Base-by-base conservation (phyloP, 2,797 vertebrate genomes). In the Meda fulgida region DNA sequence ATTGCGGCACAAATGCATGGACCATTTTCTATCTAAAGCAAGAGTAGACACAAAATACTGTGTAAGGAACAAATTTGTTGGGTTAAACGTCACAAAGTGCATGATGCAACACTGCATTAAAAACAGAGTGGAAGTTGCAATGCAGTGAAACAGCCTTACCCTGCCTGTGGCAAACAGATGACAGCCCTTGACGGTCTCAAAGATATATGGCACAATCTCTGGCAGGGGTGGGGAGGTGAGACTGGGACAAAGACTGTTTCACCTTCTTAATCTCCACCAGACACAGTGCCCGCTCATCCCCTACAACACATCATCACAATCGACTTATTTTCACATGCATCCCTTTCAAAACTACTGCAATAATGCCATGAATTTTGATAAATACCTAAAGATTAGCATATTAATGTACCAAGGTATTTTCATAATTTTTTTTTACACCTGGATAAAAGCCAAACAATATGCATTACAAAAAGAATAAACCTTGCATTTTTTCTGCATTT, bases 1-100 rank as follows among this genome's bases (percentile, higher is more conserved):
- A 97, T 98, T 2, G 98, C 98, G 4, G 98, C 98, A 78, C 98
- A 99, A 91, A 99, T 99, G 91, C 97, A 99, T 0, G 97, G 95
- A 26, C 94, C 94, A 0, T 96, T 98, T 90, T 99, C 98, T 36
- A 99, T 97, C 98, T 99, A 94, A 2, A 89, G 78, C 11, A 48
- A 51, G 26, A 79, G 60, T 9, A 19, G 21, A 23, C 3, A 73
- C 7, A 83, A 23, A 77, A 66, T 53, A 55, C 7, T 14, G 23
- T 0, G 26, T 83, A 10, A 80, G 51, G 26, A 63, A 34, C n/a
- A 60, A n/a, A 36, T 75, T 7, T 55, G 31, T 75, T 18, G 43
- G 38, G 29, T 8, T 43, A 26, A 10, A 73, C 26, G 4, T 53
- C 31, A 51, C 29, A 66, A n/a, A 31, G 9, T 43, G 19, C 10